Base-by-base conservation (phyloP, 2,888 invertebrate species). In the Acleris laterana region DNA sequence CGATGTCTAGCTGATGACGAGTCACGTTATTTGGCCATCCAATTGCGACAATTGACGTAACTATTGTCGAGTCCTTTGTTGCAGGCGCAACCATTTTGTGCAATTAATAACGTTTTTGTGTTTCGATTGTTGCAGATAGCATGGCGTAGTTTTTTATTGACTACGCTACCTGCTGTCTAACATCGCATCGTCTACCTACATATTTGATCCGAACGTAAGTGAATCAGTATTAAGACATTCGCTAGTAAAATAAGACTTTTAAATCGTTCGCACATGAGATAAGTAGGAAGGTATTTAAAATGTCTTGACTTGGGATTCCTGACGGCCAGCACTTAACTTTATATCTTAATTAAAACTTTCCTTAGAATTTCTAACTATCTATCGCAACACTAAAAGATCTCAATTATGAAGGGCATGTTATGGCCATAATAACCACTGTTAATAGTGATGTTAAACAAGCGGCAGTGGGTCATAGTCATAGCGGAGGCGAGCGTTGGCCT, bases 401-500 rank as follows among this genome's bases (percentile, higher is more conserved):
- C 58, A 55, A 58, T 63, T 57, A 42, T 62, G 50, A 64, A 62
- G 65, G 65, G 61, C 60, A 55, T 53, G 60, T n/a, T 58, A 56
- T 56, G 64, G 46, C 52, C 50, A 57, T 68, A 9, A 32, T 32
- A 60, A 53, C 46, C 55, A 52, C 48, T 63, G 63, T 50, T 68
- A 57, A 55, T 48, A 22, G 59, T 28, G 65, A 59, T 52, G 48
- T 28, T 61, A 61, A 42, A 61, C 28, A 46, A 49, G 38, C 73
- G 69, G 69, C 77, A 89, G 78, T 89, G 76, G 89, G 90, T 89
- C 91, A 89, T 71, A 46, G 32, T 32, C 32, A 82, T 65, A 58
- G 77, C 25, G 25, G 55, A 60, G 60, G 19, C 57, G 55, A 62
- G 62, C 62, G 57, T 62, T 62, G 77, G 74, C 72, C 63, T 74